Base-by-base conservation (phyloP, 2,797 vertebrate genomes). In the Tympanoctomys barrerae region DNA sequence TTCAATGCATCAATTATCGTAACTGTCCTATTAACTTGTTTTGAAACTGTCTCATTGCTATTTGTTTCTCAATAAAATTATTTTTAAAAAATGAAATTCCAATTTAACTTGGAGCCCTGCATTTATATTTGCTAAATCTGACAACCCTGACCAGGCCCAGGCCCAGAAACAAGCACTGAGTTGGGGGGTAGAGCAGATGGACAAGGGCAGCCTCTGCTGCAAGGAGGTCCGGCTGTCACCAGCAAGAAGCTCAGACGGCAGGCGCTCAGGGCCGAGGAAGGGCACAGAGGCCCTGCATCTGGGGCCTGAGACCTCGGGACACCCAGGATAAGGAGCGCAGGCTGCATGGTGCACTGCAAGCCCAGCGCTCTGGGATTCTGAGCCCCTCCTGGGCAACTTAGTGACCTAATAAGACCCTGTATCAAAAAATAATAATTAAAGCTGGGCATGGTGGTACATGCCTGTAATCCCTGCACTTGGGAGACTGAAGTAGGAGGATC, bases 81-180 rank as follows among this genome's bases (percentile, higher is more conserved):
- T 5, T 42, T 42, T 42, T 42, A 42, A 42, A 42, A 42, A 42
- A 42, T 70, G 28, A 89, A 89, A 82, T 54, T 68, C 59, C 80
- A 52, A 66, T 89, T 83, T 64, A 84, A 87, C 59, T 52, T 1
- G 46, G 42, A 81, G 24, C 14, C 26, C 57, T 54, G 21, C 77
- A 64, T 78, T 94, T 88, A 28, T 26, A 61, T 64, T 92, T 91
- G 80, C 19, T 49, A n/a, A 61, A 94, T 59, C 36, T 46, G 31
- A 49, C 52, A 46, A 64, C 12, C 26, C 46, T 79, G 16, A 36
- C 5, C 33, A 78, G 31, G 18, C 57, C 6, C 1, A 16, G 21
- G 26, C 57, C 33, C 64, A 87, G 66, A 31, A 75, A 79, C 85
- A 81, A 77, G 42, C 42, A 31, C 14, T 57, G 57, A 77, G 13